phyloP scores from a whole-genome alignment of 2,888 invertebrate species.

The Cosmorhoe ocellata region DNA sequence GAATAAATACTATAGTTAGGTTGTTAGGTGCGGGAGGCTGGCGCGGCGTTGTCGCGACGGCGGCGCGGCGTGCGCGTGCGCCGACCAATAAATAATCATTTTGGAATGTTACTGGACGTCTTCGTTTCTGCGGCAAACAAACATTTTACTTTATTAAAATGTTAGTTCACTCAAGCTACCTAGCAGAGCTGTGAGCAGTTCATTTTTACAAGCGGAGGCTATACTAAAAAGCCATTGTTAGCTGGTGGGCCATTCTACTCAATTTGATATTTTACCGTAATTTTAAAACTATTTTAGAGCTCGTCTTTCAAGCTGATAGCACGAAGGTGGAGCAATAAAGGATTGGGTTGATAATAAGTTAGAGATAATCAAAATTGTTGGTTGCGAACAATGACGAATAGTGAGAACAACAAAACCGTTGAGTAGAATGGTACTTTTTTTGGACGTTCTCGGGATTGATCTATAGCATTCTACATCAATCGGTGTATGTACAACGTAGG shows the following conservation, averaged over 20 bases:
- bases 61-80: slow-evolving; percentile 42
- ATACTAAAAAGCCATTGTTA: slow-evolving; percentile 17
- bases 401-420: too few species aligned
- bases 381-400: too few species aligned
- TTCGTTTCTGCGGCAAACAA: slow-evolving; percentile 79
- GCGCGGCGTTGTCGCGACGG: slow-evolving; percentile 34
- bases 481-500: slow-evolving; percentile 36
- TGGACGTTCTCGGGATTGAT: slow-evolving; percentile 9
- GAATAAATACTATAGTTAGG: slow-evolving; percentile 62
- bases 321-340: too few species aligned
- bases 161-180: slow-evolving; percentile 48
- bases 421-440: too few species aligned
- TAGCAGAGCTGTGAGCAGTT: slow-evolving; percentile 12
- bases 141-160: slow-evolving; percentile 65
- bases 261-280: too few species aligned
- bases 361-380: too few species aligned
- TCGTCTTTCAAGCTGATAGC: too few species aligned
- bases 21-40: slow-evolving; percentile 37
- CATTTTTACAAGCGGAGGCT: slow-evolving; percentile 16
- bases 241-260: slow-evolving; percentile 16
- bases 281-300: too few species aligned
- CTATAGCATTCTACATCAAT: slow-evolving; percentile 39
- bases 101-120: slow-evolving; percentile 78
- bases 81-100: slow-evolving; percentile 66
- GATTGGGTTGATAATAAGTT: too few species aligned